Conservation (phyloP, 2,797 vertebrate species). For the Pseudochaenichthys georgianus region DNA sequence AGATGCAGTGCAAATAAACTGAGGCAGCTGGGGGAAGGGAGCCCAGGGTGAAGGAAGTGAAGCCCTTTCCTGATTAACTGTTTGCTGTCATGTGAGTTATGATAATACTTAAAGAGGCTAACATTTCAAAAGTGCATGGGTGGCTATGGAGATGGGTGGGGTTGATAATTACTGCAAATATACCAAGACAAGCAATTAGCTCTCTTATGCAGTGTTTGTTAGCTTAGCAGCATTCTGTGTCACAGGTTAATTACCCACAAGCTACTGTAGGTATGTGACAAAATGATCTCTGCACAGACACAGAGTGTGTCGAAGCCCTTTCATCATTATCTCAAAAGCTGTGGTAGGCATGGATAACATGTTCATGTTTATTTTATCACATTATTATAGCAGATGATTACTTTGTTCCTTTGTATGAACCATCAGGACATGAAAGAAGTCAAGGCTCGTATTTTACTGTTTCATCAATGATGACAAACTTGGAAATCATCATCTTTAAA, state of each 20-base stretch:
- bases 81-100: conserved; percentile 67
- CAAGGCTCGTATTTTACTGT: conserved; percentile 32
- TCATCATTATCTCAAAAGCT: conserved; percentile 56
- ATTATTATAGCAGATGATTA: conserved; percentile 20
- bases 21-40: conserved; percentile 58
- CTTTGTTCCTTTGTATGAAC: conserved; percentile 6
- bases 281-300: conserved; percentile 44
- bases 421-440: neutral
- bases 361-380: conserved; percentile 37
- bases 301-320: conserved; percentile 30
- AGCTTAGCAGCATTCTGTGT: conserved; percentile 67
- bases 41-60: conserved; percentile 57
- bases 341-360: conserved; percentile 26
- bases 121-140: conserved; percentile 71
- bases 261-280: conserved; percentile 65
- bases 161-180: conserved; percentile 68
- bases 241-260: conserved; percentile 69
- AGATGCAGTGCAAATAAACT: conserved; percentile 74
- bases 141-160: conserved; percentile 58
- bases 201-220: conserved; percentile 64
- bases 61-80: conserved; percentile 76
- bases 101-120: conserved; percentile 71
- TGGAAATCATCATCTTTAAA: conserved; percentile 76
- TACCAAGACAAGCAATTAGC: conserved; percentile 71
- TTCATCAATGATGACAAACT: conserved; percentile 57